These are phyloP conservation scores for Hippopotamyrus pictus DNA, from an alignment of 2,797 vertebrate species.

Conservation along the genomic window DNA sequence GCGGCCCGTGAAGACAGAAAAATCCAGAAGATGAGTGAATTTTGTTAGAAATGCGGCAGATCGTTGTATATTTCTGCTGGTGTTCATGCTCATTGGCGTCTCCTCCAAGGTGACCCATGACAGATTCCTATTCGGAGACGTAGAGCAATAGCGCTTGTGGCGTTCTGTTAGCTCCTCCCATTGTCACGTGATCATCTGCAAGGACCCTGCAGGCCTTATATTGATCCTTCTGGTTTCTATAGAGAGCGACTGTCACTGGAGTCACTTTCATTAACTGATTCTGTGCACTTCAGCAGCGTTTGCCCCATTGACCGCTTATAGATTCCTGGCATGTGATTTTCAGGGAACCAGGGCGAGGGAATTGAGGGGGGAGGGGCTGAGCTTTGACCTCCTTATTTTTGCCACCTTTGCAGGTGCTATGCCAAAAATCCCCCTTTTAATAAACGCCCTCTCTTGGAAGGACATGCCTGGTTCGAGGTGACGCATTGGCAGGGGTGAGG, in stretches of 20 bases:
- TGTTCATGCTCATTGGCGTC: background rate
- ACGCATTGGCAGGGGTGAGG: background rate
- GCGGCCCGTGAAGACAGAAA: background rate
- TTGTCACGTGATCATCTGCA: background rate
- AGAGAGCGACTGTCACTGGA: background rate
- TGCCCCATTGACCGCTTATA: background rate
- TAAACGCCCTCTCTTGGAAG: background rate
- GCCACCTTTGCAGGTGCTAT: background rate
- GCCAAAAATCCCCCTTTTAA: background rate
- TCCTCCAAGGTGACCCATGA: conserved; percentile 12
- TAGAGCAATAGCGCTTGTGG: background rate
- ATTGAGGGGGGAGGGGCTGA: background rate
- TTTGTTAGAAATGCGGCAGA: background rate
- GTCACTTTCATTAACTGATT: conserved; percentile 5
- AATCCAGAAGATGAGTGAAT: background rate
- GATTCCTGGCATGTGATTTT: background rate
- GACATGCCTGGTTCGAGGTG: background rate
- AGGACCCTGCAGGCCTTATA: background rate
- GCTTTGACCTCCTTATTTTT: background rate
- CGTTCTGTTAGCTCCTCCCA: background rate
- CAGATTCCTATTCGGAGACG: background rate
- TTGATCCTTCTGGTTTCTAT: conserved; percentile 15
- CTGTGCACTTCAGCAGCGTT: background rate
- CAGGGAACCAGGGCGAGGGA: background rate
- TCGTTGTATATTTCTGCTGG: background rate